Conservation (phyloP, 2,113 vertebrate species). For the Ginglymostoma cirratum region DNA sequence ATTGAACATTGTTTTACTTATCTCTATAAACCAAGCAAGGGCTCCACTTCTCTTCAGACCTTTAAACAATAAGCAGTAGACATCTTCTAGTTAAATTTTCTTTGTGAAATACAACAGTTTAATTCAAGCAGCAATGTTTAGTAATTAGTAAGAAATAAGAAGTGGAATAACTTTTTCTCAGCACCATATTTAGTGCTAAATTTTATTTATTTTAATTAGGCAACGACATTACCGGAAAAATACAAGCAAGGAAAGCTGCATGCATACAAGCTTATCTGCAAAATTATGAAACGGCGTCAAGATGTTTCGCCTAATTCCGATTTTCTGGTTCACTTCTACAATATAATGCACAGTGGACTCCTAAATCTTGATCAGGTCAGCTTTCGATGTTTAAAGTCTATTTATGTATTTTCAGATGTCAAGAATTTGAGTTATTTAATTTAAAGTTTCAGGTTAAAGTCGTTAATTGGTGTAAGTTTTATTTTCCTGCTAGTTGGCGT, state of each 20-base stretch:
- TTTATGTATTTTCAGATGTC: not conserved
- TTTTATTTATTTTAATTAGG: slow-evolving; percentile 58
- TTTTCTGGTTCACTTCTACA: slow-evolving; percentile 97
- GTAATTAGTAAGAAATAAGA: not conserved
- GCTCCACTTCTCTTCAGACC: not conserved
- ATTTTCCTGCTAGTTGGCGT: not conserved
- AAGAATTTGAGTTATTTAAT: not conserved
- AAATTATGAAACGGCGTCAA: slow-evolving; percentile 97
- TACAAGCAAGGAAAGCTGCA: slow-evolving; percentile 98
- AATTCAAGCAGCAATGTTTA: not conserved
- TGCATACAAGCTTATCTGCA: slow-evolving; percentile 96
- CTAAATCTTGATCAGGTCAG: slow-evolving; percentile 91
- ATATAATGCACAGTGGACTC: slow-evolving; percentile 97
- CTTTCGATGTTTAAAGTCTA: not conserved
- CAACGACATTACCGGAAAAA: slow-evolving; percentile 92
- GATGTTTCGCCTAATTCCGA: slow-evolving; percentile 94
- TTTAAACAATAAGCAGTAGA: not conserved
- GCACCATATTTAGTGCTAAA: slow-evolving; percentile 16
- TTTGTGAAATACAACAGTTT: not conserved
- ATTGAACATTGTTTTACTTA: not conserved
- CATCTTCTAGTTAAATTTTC: not conserved
- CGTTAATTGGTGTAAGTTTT: not conserved
- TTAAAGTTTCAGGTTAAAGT: not conserved
- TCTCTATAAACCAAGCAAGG: not conserved
- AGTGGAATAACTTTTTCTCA: not conserved